phyloP scores from a whole-genome alignment of 2,113 vertebrate species.

The Syngnathus floridae region DNA sequence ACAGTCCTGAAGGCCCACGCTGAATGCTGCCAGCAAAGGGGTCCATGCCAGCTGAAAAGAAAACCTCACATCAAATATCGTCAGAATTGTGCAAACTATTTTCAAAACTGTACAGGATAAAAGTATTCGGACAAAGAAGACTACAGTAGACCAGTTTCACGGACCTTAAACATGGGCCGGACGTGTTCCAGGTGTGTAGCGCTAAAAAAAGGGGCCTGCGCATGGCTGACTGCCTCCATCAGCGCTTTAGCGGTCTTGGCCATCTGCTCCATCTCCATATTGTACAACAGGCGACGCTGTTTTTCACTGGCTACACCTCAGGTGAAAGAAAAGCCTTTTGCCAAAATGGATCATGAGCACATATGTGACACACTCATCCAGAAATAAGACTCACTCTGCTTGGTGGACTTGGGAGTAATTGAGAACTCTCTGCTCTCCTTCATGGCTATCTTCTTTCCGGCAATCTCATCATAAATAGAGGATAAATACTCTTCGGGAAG shows the following conservation, averaged over 20 bases:
- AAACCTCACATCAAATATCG: background rate
- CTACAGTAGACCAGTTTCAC: background rate
- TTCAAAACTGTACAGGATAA: background rate
- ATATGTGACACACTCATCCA: background rate
- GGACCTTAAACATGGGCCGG: constrained; percentile 95
- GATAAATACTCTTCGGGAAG: constrained; percentile 93
- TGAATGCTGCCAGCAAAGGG: constrained; percentile 88
- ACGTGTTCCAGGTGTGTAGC: constrained; percentile 95
- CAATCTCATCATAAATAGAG: constrained; percentile 92
- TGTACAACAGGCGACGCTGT: constrained; percentile 88
- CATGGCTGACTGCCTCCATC: constrained; percentile 97
- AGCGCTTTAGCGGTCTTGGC: constrained; percentile 95
- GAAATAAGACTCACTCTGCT: constrained; percentile 81
- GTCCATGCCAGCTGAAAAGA: constrained; percentile 87
- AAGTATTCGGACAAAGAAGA: background rate
- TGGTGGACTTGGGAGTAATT: constrained; percentile 84
- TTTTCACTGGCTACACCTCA: constrained; percentile 88
- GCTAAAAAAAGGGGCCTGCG: constrained; percentile 92
- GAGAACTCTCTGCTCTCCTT: constrained; percentile 93
- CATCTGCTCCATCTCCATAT: constrained; percentile 99
- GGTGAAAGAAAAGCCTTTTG: background rate
- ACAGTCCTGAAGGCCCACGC: constrained; percentile 93
- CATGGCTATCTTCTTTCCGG: constrained; percentile 96
- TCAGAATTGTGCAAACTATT: background rate
- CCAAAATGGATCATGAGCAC: background rate